Conservation (phyloP, 2,888 invertebrate genomes). For the Euplagia quadripunctaria region DNA sequence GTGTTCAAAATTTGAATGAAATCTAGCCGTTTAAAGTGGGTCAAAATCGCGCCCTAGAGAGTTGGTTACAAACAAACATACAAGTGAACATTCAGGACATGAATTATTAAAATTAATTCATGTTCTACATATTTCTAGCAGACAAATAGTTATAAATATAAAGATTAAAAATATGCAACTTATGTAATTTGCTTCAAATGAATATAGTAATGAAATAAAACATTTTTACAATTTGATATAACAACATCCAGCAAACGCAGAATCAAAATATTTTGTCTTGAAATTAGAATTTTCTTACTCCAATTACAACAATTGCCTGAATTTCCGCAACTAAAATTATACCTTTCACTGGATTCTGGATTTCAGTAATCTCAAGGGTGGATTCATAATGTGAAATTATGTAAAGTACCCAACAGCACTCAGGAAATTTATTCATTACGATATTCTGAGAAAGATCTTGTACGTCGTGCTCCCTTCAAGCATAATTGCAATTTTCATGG, state of each 20-base stretch:
- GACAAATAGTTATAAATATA: no score
- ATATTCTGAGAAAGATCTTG: conserved; percentile 46
- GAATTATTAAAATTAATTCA: no score
- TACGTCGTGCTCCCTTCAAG: conserved; percentile 37
- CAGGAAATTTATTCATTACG: conserved; percentile 54
- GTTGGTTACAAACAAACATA: no score
- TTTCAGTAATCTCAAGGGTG: conserved; percentile 46
- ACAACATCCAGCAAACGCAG: conserved; percentile 12
- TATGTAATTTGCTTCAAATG: no score
- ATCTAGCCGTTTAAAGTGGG: no score
- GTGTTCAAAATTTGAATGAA: no score
- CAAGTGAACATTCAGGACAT: no score
- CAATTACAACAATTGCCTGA: conserved; percentile 34
- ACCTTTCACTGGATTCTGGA: conserved; percentile 39
- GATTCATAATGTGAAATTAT: conserved; percentile 54
- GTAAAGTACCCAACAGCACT: conserved; percentile 53
- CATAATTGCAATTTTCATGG: conserved; percentile 56
- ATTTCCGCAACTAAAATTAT: conserved; percentile 43
- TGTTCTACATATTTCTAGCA: no score
- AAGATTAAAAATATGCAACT: no score
- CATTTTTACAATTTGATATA: neutral
- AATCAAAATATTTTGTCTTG: conserved; percentile 17
- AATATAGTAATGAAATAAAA: no score
- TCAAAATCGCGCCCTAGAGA: no score
- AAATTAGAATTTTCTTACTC: conserved; percentile 22